Conservation (phyloP, 1,140 invertebrate genomes). For the Drosophila orena region DNA sequence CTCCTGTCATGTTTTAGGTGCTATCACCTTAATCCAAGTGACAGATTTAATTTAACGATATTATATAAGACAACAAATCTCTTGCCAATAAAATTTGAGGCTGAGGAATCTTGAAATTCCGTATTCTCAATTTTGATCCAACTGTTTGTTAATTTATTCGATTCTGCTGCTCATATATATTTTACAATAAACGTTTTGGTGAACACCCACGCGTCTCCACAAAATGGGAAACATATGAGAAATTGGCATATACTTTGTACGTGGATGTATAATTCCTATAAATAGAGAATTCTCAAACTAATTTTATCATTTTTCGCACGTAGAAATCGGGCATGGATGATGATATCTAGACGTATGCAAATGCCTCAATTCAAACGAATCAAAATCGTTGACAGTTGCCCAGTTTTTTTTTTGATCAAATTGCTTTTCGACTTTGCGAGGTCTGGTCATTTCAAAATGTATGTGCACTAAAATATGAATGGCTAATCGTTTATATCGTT, state of each 20-base stretch:
- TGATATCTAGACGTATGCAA: slow-evolving; percentile 68
- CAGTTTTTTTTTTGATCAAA: slow-evolving; percentile 21
- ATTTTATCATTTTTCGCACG: slow-evolving; percentile 75
- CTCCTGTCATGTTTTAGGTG: slow-evolving; percentile 20
- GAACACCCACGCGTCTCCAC: slow-evolving; percentile 38
- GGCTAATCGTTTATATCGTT: slow-evolving; percentile 50
- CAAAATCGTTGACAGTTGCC: slow-evolving; percentile 63
- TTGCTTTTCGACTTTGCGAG: slow-evolving; percentile 36
- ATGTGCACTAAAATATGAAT: slow-evolving; percentile 30
- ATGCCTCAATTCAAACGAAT: slow-evolving; percentile 70
- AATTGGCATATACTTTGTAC: slow-evolving; percentile 10
- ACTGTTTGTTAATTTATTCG: slow-evolving; percentile 25
- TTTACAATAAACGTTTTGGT: slow-evolving; percentile 45
- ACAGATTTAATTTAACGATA: slow-evolving; percentile 3
- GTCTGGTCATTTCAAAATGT: slow-evolving; percentile 5
- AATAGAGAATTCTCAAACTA: slow-evolving; percentile 59
- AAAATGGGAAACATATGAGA: slow-evolving; percentile 59
- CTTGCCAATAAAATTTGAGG: slow-evolving; percentile 8
- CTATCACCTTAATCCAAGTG: slow-evolving; percentile 2
- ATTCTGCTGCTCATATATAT: slow-evolving; percentile 16
- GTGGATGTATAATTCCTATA: slow-evolving; percentile 32
- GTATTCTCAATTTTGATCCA: slow-evolving; percentile 2
- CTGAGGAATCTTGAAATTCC: slow-evolving; percentile 11
- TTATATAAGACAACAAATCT: slow-evolving; percentile 10
- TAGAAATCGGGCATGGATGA: slow-evolving; percentile 46